Base-by-base conservation (phyloP, 2,888 invertebrate genomes). In the Hydropsyche betteni region DNA sequence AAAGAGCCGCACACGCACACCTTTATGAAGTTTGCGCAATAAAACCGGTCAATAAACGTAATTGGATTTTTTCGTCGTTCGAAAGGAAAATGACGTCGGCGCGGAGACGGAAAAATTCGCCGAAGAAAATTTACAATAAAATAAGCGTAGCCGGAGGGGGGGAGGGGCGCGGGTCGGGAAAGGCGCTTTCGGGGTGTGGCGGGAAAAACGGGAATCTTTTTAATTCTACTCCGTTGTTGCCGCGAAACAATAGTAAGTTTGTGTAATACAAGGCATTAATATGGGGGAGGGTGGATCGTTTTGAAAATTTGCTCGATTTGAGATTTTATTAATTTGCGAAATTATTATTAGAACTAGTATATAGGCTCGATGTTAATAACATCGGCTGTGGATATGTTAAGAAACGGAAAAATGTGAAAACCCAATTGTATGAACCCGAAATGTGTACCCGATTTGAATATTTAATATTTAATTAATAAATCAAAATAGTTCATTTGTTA, bases 261-360 rank as follows among this genome's bases (percentile, higher is more conserved):
- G 72, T 58, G 72, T 72, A 72, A 72, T 72, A 72, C 72, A 72
- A 72, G 72, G 72, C 52, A 72, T 72, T 72, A 64, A 64, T 64
- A 64, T 64, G 64, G 36, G 6, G 10, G 10, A 44, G 44, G 44
- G 44, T 8, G 6, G 6, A 8, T 44, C 7, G 44, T 44, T 44
- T 6, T 4, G 6, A 44, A 44, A 44, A 4, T 44, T 8, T 44
- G 10, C 44, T 44, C 44, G 5, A 44, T 7, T 44, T n/a, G n/a
- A n/a, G n/a, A n/a, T n/a, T n/a, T n/a, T n/a, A n/a, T n/a, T n/a
- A n/a, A n/a, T n/a, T n/a, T n/a, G n/a, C n/a, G n/a, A n/a, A n/a
- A n/a, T n/a, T n/a, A n/a, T n/a, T n/a, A n/a, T n/a, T n/a, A n/a
- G n/a, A n/a, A n/a, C n/a, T n/a, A n/a, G n/a, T n/a, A n/a, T n/a